phyloP scores from a whole-genome alignment of 2,113 vertebrate species.

The Dermatemys mawii region DNA sequence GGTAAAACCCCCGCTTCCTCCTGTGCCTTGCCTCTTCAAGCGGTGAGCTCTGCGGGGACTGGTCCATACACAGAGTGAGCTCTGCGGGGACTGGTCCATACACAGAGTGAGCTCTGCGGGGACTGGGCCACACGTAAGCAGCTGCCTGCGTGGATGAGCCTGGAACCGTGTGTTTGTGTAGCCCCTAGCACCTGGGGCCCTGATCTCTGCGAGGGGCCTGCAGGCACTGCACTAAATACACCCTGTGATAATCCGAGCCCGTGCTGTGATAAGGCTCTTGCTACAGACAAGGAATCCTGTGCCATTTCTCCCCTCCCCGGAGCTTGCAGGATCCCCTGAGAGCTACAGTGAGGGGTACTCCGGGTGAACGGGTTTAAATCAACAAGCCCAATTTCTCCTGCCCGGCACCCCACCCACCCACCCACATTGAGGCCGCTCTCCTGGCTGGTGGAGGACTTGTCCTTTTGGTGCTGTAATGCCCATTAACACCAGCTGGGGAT shows the following conservation, averaged over 20 bases:
- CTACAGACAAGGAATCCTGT: not conserved
- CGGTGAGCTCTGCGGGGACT: not conserved
- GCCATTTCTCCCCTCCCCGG: not conserved
- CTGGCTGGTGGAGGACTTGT: not conserved
- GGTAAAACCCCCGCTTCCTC: too few species aligned
- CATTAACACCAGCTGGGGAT: not conserved
- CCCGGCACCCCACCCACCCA: accelerated
- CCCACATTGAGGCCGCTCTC: not conserved
- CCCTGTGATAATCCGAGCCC: not conserved
- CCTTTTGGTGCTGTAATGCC: not conserved
- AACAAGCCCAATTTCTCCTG: not conserved
- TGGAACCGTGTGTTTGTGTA: not conserved
- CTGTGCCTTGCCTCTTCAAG: not conserved
- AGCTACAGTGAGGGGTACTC: not conserved
- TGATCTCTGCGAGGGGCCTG: not conserved
- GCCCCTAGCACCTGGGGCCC: not conserved
- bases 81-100: too few species aligned
- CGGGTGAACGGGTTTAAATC: not conserved
- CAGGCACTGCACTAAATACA: not conserved
- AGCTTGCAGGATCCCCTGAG: not conserved
- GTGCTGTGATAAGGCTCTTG: not conserved
- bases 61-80: not conserved
- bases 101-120: not conserved
- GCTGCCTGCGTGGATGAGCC: not conserved
- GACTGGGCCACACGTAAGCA: too few species aligned